Base-by-base conservation (phyloP, 2,888 invertebrate genomes). In the Alcis repandata region DNA sequence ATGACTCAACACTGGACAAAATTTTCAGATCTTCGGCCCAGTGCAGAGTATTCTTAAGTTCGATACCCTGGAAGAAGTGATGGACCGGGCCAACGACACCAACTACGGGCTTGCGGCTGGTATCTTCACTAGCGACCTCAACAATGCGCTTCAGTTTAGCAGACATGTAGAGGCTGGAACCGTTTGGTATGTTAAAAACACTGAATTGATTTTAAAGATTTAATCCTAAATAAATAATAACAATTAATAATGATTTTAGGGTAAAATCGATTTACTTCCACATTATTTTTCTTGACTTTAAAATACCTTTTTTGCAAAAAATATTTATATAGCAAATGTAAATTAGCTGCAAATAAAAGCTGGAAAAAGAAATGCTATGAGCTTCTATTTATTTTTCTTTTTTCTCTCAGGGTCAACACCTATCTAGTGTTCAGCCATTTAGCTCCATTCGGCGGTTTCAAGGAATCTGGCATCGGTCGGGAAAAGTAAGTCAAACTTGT, bases 1-100 rank as follows among this genome's bases (percentile, higher is more conserved):
- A 38, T 4, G 3, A 3, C n/a, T 41, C 2, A 17, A n/a, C n/a
- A 15, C 41, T 17, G 15, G 10, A 41, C 8, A 17, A 17, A 41
- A 41, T 41, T 51, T 51, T 19, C 74, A 97, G 97, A 98, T 98
- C 74, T 98, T 98, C 83, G 98, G 98, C 0, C 98, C 98, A 0
- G 98, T 98, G 0, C 97, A 97, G 88, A 95, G 95, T 56, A 97
- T 98, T 75, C 90, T 98, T 45, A 97, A 97, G 86, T 98, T 98
- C 78, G 95, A 95, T 45, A 95, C 95, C 0, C 79, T 97, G 49
- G 96, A 96, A 2, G 98, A 98, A 87, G 97, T 96, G 0, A 95
- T 98, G 63, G 95, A 96, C 69, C 94, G 97, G 71, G 97, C 98
- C 10, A 98, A 98, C 83, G 91, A 95, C 68, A 97, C 97, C 0